Evolutionary conservation across 2,797 vertebrate species (phyloP).

Genomic region (Hemitrygon akajei): DNA sequence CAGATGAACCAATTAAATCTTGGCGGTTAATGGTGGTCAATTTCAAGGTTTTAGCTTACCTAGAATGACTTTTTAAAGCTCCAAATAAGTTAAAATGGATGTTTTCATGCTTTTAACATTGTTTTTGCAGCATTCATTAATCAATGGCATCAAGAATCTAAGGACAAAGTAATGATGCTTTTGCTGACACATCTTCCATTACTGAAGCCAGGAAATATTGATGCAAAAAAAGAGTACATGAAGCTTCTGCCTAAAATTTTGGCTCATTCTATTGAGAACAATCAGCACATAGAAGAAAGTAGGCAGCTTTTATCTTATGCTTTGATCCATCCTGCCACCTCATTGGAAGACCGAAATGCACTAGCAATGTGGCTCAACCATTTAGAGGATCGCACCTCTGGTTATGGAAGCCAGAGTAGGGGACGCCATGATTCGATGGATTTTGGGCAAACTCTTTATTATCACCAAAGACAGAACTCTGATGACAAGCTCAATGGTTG

Average conservation of each 20-base stretch:
- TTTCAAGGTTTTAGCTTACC: background rate
- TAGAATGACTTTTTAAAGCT: background rate
- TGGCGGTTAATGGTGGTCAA: background rate
- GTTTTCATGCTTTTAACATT: background rate
- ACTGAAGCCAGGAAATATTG: slow-evolving; percentile 87
- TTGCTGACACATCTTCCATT: slow-evolving; percentile 89
- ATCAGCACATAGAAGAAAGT: slow-evolving; percentile 92
- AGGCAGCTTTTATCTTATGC: slow-evolving; percentile 94
- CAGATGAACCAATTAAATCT: background rate
- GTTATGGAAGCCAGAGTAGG: slow-evolving; percentile 57
- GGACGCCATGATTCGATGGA: slow-evolving; percentile 78
- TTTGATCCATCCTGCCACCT: slow-evolving; percentile 94
- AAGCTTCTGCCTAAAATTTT: slow-evolving; percentile 89
- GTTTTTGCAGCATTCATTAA: slow-evolving; percentile 75
- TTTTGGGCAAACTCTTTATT: slow-evolving; percentile 73
- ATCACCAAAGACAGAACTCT: slow-evolving; percentile 93
- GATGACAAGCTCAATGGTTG: slow-evolving; percentile 96
- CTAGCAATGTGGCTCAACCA: slow-evolving; percentile 96
- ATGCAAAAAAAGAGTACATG: slow-evolving; percentile 96
- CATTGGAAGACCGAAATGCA: slow-evolving; percentile 84
- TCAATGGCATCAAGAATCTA: slow-evolving; percentile 91
- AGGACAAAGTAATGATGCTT: slow-evolving; percentile 89
- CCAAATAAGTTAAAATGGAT: background rate
- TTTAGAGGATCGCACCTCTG: slow-evolving; percentile 80
- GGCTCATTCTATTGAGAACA: slow-evolving; percentile 92